Base-by-base conservation (phyloP, 2,113 vertebrate genomes). In the Galbula dea region DNA sequence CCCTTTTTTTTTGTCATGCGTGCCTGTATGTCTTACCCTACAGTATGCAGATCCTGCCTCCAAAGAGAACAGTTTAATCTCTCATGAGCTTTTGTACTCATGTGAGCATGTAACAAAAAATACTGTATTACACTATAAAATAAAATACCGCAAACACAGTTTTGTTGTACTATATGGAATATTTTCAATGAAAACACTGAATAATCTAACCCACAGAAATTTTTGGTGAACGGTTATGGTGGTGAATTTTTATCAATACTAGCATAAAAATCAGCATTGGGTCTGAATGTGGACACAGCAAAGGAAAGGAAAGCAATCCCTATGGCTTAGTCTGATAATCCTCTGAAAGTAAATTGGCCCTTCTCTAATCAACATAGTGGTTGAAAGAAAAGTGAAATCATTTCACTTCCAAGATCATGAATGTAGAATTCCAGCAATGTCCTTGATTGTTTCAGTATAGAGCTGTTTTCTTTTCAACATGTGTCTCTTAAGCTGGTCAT, bases 331-430 rank as follows among this genome's bases (percentile, higher is more conserved):
- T 73, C 90, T 86, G 86, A 54, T 95, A 97, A 97, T 95, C 94
- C 86, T 88, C 90, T 96, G 91, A 96, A 96, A 96, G 91, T 90
- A 97, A 95, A 93, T 86, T 95, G 93, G 92, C 95, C 95, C 92
- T 90, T 13, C 93, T 79, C 93, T 88, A 95, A 93, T 88, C 94
- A 95, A 95, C 90, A 75, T 52, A 93, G 84, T 78, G 66, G 87
- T 73, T 81, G 89, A 69, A 78, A 51, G 77, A 92, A 96, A 96
- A 95, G 90, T 96, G 89, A 95, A 94, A 94, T 96, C 79, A 72
- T 83, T 93, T 91, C 78, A 65, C 58, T 88, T 86, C 68, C 43
- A 80, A 68, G 83, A 59, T 46, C 82, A 89, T 20, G 72, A 95
- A 94, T 21, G 22, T 18, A n/a, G 43, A 72, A 29, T 57, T 69